Conservation (phyloP, 2,113 vertebrate genomes). For the Mirounga angustirostris region DNA sequence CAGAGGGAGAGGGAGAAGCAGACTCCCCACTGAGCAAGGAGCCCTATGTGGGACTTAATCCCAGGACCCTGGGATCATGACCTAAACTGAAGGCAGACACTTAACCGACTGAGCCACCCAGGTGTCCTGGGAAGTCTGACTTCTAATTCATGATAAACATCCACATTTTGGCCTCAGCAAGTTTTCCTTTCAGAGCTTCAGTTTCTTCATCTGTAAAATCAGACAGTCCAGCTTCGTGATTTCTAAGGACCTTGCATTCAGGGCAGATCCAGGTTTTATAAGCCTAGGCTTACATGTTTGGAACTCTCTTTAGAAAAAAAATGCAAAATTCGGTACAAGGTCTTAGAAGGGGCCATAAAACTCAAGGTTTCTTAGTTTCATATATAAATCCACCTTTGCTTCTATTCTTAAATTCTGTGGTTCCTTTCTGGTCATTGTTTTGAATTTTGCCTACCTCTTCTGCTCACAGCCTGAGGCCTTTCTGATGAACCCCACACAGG, state of each 20-base stretch:
- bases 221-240: conserved; percentile 49
- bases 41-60: too few relatives aligned
- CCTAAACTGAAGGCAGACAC: too few relatives aligned
- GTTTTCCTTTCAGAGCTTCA: not conserved
- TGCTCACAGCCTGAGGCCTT: not conserved
- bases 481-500: not conserved
- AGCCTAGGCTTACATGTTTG: not conserved
- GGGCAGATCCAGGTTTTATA: not conserved
- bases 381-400: not conserved
- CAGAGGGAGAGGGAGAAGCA: too few relatives aligned
- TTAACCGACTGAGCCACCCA: too few relatives aligned
- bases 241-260: conserved; percentile 40
- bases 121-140: not conserved
- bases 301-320: not conserved
- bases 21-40: too few relatives aligned
- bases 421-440: conserved; percentile 34
- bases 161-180: conserved; percentile 12
- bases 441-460: not conserved
- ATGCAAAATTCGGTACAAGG: not conserved
- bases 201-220: conserved; percentile 56
- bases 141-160: conserved; percentile 30
- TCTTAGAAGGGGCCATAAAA: not conserved
- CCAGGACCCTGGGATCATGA: too few relatives aligned
- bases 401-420: not conserved
- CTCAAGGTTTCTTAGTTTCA: not conserved